These are phyloP conservation scores for Cabera pusaria DNA, from an alignment of 2,888 invertebrate genomes.

Conservation along the genomic window DNA sequence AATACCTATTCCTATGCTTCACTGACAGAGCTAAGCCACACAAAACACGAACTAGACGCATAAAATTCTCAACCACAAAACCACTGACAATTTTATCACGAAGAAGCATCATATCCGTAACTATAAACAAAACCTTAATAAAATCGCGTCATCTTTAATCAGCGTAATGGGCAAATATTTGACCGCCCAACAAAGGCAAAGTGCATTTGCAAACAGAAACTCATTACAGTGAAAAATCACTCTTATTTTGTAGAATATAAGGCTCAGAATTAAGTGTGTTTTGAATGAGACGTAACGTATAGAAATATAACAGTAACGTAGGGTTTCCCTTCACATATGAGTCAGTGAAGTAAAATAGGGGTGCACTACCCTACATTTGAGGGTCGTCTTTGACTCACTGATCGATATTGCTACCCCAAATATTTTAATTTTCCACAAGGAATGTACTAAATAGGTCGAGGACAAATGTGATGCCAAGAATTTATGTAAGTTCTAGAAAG, in stretches of 20 bases:
- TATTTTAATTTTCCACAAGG: slow-evolving; percentile 30
- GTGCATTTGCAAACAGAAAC: slow-evolving; percentile 38
- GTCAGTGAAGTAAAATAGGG: slow-evolving; percentile 56
- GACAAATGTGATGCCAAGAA: slow-evolving; percentile 16
- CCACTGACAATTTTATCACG: too few relatives aligned
- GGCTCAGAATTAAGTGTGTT: too few relatives aligned
- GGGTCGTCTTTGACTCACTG: slow-evolving; percentile 56
- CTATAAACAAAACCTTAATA: slow-evolving; percentile 26
- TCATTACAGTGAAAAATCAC: slow-evolving; percentile 1
- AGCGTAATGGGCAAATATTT: slow-evolving; percentile 68
- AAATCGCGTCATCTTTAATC: slow-evolving; percentile 49
- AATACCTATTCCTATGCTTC: too few relatives aligned
- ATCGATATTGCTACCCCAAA: slow-evolving; percentile 63
- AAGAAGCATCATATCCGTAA: slow-evolving; percentile 2
- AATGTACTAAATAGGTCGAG: slow-evolving; percentile 40
- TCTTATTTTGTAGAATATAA: too few relatives aligned
- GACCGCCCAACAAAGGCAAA: slow-evolving; percentile 43
- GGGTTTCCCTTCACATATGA: slow-evolving; percentile 43
- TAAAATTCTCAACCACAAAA: too few relatives aligned
- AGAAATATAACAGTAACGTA: slow-evolving; percentile 13
- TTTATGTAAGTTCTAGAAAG: too few relatives aligned
- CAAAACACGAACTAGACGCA: too few relatives aligned
- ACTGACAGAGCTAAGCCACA: too few relatives aligned
- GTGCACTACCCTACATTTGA: slow-evolving; percentile 54
- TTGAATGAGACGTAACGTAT: slow-evolving; percentile 9